Evolutionary conservation across 2,113 vertebrate genomes (phyloP).

Genomic region (Heliornis fulica): DNA sequence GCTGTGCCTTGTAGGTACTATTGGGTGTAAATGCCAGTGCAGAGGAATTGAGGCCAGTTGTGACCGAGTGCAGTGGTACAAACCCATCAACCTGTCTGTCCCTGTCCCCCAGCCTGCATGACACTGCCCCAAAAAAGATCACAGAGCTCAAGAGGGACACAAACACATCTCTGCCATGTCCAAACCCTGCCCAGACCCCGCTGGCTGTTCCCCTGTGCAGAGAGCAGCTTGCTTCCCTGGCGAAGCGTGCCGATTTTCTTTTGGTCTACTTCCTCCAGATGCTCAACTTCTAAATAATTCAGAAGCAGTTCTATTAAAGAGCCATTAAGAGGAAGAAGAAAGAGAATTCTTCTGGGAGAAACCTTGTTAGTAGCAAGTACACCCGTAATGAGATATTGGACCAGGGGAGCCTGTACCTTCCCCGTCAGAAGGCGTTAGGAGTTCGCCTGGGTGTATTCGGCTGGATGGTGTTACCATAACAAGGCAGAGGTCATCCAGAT

Average conservation of each 20-base stretch:
- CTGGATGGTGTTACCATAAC: neutral
- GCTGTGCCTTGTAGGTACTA: accelerated
- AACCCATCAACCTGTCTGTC: neutral
- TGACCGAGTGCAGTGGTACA: neutral
- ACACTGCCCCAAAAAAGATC: neutral
- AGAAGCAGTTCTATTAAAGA: constrained; percentile 33
- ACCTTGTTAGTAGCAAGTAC: neutral
- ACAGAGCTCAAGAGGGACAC: neutral
- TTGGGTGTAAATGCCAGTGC: too few relatives aligned
- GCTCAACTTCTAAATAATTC: constrained; percentile 47
- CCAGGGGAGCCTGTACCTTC: neutral
- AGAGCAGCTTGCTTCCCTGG: neutral
- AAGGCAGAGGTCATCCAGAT: neutral
- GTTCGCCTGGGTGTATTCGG: accelerated
- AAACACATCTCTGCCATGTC: accelerated
- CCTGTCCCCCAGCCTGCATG: neutral
- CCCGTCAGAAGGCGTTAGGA: neutral
- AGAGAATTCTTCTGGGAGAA: neutral
- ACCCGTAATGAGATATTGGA: neutral
- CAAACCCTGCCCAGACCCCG: neutral
- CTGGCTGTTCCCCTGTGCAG: neutral
- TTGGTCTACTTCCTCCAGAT: neutral
- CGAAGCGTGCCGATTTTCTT: neutral
- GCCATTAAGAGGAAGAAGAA: constrained; percentile 21
- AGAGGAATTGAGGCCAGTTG: accelerated